These are phyloP conservation scores for Actenoides lindsayi DNA, from an alignment of 2,113 vertebrate genomes.

Conservation along the genomic window DNA sequence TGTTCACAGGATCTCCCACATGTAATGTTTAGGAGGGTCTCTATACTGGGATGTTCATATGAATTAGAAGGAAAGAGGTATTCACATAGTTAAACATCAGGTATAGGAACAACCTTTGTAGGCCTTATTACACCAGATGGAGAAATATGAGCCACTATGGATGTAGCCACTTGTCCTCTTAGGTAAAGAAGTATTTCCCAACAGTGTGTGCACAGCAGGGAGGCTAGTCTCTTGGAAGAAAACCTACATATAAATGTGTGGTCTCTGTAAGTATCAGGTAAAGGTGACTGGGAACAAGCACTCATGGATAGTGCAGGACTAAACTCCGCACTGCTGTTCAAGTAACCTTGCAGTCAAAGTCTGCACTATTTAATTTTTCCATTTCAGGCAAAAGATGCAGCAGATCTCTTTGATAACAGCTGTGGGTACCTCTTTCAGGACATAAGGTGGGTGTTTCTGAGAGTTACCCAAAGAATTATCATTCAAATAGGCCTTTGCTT, in stretches of 20 bases:
- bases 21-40: not conserved
- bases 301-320: not conserved
- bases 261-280: not conserved
- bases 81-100: not conserved
- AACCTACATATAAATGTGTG: not conserved
- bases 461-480: not conserved
- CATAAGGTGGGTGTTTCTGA: not conserved
- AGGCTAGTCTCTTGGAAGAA: not conserved
- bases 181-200: not conserved
- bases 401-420: not conserved
- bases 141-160: not conserved
- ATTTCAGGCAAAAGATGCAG: not conserved
- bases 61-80: not conserved
- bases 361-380: not conserved
- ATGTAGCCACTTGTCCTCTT: not conserved
- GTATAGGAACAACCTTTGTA: not conserved
- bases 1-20: not conserved
- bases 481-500: not conserved
- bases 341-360: not conserved
- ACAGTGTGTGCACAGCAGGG: accelerated
- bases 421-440: not conserved
- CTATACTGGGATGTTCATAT: not conserved
- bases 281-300: accelerated
- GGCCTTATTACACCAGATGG: not conserved
- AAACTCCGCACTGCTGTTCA: not conserved